Conservation (phyloP, 2,113 vertebrate species). For the Alouatta palliata region DNA sequence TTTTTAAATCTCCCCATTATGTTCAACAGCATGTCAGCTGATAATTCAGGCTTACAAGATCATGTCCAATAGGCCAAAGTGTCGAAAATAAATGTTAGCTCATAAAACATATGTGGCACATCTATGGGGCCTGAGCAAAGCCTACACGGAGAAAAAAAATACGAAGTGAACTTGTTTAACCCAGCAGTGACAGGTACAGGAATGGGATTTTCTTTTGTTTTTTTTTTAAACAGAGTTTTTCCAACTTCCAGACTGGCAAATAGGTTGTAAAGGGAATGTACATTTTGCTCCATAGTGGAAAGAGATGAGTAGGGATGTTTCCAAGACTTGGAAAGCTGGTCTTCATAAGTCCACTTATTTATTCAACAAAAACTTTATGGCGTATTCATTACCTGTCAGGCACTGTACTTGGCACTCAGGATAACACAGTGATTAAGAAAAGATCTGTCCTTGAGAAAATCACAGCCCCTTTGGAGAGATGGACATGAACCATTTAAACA, state of each 20-base stretch:
- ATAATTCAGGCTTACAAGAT: constrained; percentile 36
- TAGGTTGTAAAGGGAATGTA: not conserved
- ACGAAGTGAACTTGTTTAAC: not conserved
- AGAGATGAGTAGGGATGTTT: not conserved
- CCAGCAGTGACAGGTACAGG: not conserved
- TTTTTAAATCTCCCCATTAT: constrained; percentile 60
- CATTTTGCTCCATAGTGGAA: not conserved
- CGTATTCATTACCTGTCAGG: no score
- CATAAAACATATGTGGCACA: constrained; percentile 49
- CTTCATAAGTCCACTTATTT: not conserved
- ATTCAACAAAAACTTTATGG: not conserved
- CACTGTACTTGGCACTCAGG: not conserved
- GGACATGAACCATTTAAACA: not conserved
- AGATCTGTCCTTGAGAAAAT: not conserved
- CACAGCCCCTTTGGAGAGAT: not conserved
- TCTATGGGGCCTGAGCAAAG: not conserved
- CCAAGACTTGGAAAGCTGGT: not conserved
- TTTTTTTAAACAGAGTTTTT: not conserved
- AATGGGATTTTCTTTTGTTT: not conserved
- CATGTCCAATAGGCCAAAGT: constrained; percentile 53
- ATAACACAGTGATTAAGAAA: not conserved
- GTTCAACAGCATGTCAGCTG: constrained; percentile 57
- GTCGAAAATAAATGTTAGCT: constrained; percentile 69
- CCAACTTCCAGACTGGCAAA: constrained; percentile 5
- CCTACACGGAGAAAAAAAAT: not conserved